Conservation (phyloP, 2,113 vertebrate genomes). For the Zosterops pallidus region DNA sequence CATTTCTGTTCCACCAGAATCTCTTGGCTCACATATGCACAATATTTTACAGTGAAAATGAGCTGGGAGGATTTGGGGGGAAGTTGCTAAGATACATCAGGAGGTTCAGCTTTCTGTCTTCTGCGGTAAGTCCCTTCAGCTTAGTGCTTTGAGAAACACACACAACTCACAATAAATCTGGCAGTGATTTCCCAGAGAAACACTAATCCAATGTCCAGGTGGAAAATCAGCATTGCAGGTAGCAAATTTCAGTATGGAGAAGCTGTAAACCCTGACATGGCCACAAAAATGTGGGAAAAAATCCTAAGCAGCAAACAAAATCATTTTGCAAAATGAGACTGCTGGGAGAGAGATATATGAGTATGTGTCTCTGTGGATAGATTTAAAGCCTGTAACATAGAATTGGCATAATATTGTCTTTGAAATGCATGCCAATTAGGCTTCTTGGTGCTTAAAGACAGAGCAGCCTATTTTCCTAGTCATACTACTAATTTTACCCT, state of each 20-base stretch:
- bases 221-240: neutral
- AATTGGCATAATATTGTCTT: neutral
- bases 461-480: neutral
- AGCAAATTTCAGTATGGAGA: neutral
- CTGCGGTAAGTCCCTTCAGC: neutral
- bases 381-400: neutral
- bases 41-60: neutral
- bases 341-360: neutral
- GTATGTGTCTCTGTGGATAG: rapidly evolving
- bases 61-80: neutral
- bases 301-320: neutral
- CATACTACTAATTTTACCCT: neutral
- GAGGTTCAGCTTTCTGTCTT: neutral
- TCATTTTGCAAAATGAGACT: neutral
- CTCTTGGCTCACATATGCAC: neutral
- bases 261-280: neutral
- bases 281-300: neutral
- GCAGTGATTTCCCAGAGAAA: neutral
- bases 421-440: neutral
- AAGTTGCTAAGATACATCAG: neutral
- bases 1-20: neutral
- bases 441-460: neutral
- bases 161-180: neutral
- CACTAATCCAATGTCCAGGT: neutral
- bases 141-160: neutral